phyloP scores from a whole-genome alignment of 1,140 invertebrate species.

The Diuraphis noxia region DNA sequence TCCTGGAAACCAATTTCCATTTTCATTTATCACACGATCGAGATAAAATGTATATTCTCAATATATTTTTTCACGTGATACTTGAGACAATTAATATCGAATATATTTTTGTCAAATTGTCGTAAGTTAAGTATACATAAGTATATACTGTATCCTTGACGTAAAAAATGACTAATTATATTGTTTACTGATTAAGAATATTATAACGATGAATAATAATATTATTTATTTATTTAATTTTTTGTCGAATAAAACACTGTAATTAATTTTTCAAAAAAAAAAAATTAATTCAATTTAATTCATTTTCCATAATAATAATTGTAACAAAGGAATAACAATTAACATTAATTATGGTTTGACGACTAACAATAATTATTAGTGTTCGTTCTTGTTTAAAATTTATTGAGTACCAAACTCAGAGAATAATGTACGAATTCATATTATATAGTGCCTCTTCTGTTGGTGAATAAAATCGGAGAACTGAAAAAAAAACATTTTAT shows the following conservation, averaged over 20 bases:
- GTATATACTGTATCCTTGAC: background rate
- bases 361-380: background rate
- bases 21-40: background rate
- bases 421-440: background rate
- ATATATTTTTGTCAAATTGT: background rate
- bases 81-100: background rate
- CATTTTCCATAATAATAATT: background rate
- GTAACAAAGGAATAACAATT: background rate
- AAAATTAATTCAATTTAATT: background rate
- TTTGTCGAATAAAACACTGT: background rate
- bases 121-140: background rate
- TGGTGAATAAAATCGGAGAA: background rate
- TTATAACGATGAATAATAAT: background rate
- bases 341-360: background rate
- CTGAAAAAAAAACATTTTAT: background rate
- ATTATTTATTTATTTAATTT: background rate
- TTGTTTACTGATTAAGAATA: too few species aligned
- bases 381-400: background rate
- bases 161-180: background rate
- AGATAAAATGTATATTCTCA: too few species aligned
- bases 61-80: background rate
- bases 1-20: background rate
- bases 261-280: background rate
- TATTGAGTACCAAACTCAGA: background rate
- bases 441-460: background rate